A percentile compares a stretch with the other conserved stretches of the same genome.
phyloP scores from a whole-genome alignment of 2,888 invertebrate species.

The Phasia obesa region DNA sequence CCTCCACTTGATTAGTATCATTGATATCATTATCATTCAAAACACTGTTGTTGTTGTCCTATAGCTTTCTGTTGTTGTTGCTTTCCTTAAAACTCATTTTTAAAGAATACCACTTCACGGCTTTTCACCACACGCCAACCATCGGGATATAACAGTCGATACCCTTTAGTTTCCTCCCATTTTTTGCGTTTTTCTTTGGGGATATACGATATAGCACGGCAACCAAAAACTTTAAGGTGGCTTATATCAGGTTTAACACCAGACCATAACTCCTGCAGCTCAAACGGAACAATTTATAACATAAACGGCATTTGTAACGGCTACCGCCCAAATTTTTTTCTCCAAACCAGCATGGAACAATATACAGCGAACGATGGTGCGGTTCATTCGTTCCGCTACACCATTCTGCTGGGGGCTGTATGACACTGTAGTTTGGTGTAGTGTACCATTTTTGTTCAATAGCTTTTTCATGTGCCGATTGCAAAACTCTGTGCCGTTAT shows the following conservation, averaged over 20 bases:
- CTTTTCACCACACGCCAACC: constrained; percentile 14
- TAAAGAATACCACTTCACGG: constrained; percentile 21
- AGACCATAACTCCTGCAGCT: constrained; percentile 1
- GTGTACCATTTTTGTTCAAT: constrained; percentile 71
- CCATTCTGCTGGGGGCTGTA: constrained; percentile 78
- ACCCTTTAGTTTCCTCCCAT: neutral
- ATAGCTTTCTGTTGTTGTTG: neutral
- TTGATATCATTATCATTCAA: neutral
- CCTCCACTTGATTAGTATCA: neutral
- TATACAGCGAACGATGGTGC: constrained; percentile 32
- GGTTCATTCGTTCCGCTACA: constrained; percentile 65
- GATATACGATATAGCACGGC: neutral
- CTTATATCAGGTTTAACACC: constrained; percentile 2
- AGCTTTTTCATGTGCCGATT: constrained; percentile 60
- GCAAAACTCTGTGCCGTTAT: no score
- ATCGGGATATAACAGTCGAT: constrained; percentile 8
- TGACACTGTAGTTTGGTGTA: constrained; percentile 75
- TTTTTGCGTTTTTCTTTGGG: neutral
- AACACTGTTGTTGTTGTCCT: neutral
- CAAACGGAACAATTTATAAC: constrained; percentile 34
- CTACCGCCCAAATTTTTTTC: constrained; percentile 54
- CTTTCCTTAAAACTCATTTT: neutral
- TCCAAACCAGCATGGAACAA: constrained; percentile 3
- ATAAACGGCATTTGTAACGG: constrained; percentile 32
- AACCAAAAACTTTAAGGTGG: constrained; percentile 1